These are phyloP conservation scores for Tetragonula clypearis DNA, from an alignment of 1,140 invertebrate genomes.

Conservation along the genomic window DNA sequence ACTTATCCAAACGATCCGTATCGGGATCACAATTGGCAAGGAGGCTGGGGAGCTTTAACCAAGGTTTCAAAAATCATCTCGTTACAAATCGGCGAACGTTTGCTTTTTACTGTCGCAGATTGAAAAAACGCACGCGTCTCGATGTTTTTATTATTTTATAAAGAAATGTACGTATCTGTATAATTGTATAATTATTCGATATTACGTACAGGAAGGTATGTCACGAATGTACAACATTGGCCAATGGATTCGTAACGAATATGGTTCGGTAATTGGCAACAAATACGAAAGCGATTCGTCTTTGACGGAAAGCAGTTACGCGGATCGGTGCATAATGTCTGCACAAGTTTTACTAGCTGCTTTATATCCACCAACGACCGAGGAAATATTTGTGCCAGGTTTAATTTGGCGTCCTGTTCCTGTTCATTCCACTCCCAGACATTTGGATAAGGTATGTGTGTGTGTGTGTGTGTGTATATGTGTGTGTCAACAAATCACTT, in stretches of 20 bases:
- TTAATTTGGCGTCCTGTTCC: conserved; percentile 94
- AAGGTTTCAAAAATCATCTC: conserved; percentile 83
- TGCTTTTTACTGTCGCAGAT: neutral
- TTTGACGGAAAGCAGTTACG: conserved; percentile 90
- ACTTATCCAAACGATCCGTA: conserved; percentile 88
- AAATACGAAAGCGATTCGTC: conserved; percentile 84
- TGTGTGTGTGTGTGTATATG: conserved; percentile 39
- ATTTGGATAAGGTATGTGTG: conserved; percentile 86
- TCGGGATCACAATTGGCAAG: conserved; percentile 86
- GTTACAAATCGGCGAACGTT: neutral
- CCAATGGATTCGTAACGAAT: conserved; percentile 86
- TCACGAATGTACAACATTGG: conserved; percentile 90
- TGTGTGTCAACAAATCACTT: neutral
- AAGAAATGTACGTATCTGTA: no score
- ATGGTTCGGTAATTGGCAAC: conserved; percentile 85
- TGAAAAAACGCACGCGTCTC: neutral
- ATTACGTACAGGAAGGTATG: conserved; percentile 86
- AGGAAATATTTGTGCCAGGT: conserved; percentile 87
- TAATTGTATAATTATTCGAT: conserved; percentile 55
- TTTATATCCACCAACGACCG: conserved; percentile 88
- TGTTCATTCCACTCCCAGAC: conserved; percentile 87
- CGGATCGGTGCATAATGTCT: conserved; percentile 93
- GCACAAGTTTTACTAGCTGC: conserved; percentile 91
- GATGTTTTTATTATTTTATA: neutral
- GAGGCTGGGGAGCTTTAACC: conserved; percentile 87